These are phyloP conservation scores for Glossosoma conforme DNA, from an alignment of 1,140 invertebrate species.

Conservation along the genomic window DNA sequence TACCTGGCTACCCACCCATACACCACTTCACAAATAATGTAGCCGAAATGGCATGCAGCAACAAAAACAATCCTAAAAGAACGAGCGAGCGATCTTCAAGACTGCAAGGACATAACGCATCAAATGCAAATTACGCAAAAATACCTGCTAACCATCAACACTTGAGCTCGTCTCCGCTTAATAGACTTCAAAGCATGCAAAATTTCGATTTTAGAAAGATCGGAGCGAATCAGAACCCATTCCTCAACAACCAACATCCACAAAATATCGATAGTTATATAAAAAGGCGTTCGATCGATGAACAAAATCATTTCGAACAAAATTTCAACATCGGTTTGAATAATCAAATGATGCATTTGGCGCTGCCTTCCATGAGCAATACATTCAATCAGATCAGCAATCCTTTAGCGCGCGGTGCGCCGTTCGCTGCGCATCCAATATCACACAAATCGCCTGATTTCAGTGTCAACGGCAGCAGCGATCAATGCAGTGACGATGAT, in stretches of 20 bases:
- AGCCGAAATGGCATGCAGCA: conserved; percentile 15
- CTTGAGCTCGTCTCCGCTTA: conserved; percentile 63
- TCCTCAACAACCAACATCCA: conserved; percentile 36
- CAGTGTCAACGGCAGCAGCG: conserved; percentile 41
- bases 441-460: conserved; percentile 42
- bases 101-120: not conserved
- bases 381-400: too few species aligned
- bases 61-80: not conserved
- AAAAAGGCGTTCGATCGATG: too few species aligned
- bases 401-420: too few species aligned
- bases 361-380: too few species aligned
- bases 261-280: too few species aligned
- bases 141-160: conserved; percentile 42
- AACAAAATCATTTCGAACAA: too few species aligned
- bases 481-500: conserved; percentile 46
- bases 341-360: too few species aligned
- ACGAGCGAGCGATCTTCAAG: conserved; percentile 12
- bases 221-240: conserved; percentile 45
- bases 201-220: conserved; percentile 88
- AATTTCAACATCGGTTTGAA: too few species aligned
- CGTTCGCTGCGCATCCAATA: not conserved
- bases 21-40: not conserved
- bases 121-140: conserved; percentile 21
- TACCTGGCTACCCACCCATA: conserved; percentile 33
- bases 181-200: conserved; percentile 89